phyloP scores from a whole-genome alignment of 2,113 vertebrate genomes.

The Zingel zingel region DNA sequence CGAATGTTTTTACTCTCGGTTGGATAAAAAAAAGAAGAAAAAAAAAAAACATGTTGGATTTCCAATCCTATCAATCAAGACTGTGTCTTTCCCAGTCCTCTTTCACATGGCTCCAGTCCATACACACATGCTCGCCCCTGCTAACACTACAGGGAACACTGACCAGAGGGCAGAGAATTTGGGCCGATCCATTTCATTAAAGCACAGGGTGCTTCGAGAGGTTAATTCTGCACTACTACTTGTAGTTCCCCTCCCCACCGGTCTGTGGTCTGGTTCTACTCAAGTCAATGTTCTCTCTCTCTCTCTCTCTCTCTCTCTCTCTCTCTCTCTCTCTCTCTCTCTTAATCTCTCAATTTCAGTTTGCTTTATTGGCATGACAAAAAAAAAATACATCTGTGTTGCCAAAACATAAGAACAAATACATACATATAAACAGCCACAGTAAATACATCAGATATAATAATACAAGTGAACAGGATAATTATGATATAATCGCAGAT shows the following conservation, averaged over 20 bases:
- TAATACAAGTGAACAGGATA: too few species aligned
- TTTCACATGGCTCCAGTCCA: constrained; percentile 13
- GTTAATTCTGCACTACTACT: constrained; percentile 73
- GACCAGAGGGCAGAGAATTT: constrained; percentile 44
- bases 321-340: neutral
- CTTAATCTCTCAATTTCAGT: neutral
- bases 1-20: constrained; percentile 46
- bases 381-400: too few species aligned
- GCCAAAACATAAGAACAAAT: too few species aligned
- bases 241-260: constrained; percentile 58
- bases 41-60: constrained; percentile 40
- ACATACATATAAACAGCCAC: too few species aligned
- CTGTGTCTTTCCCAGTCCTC: constrained; percentile 15
- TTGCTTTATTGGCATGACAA: too few species aligned
- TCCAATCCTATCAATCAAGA: constrained; percentile 56
- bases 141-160: constrained; percentile 33
- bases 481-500: too few species aligned
- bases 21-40: constrained; percentile 17
- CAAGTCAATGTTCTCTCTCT: constrained; percentile 11
- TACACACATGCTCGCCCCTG: constrained; percentile 1
- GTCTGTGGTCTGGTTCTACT: constrained; percentile 57
- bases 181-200: constrained; percentile 71
- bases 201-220: constrained; percentile 54
- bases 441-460: too few species aligned
- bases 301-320: constrained; percentile 1